A percentile compares a stretch with the other conserved stretches of the same genome.
phyloP scores from a whole-genome alignment of 2,888 invertebrate species.

The Aquatica leii region DNA sequence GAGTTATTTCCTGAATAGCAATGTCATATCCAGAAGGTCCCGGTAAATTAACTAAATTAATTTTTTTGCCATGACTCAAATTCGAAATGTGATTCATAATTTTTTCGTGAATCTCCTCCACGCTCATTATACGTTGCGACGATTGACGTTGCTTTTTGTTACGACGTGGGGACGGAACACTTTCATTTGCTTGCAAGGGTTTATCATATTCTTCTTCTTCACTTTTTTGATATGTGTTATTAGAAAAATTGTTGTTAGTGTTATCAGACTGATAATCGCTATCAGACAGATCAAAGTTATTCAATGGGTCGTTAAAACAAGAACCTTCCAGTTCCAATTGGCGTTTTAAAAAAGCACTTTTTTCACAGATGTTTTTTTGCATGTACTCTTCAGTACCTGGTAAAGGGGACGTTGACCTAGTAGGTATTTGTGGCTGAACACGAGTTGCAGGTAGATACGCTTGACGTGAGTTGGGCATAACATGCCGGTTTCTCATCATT shows the following conservation, averaged over 20 bases:
- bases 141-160: slow-evolving; percentile 8
- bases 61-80: slow-evolving; percentile 53
- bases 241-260: slow-evolving; percentile 14
- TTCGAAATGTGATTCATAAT: slow-evolving; percentile 55
- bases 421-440: neutral
- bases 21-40: slow-evolving; percentile 52
- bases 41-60: slow-evolving; percentile 54
- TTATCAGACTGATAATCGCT: slow-evolving; percentile 13
- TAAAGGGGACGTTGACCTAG: slow-evolving; percentile 48
- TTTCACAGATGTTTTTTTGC: slow-evolving; percentile 53
- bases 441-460: neutral
- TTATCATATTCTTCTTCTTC: neutral
- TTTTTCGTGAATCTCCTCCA: slow-evolving; percentile 53
- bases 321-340: slow-evolving; percentile 39
- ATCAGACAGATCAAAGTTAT: neutral
- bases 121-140: slow-evolving; percentile 8
- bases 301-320: neutral
- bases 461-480: neutral
- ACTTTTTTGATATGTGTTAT: slow-evolving; percentile 10
- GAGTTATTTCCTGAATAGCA: slow-evolving; percentile 54
- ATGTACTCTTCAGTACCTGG: slow-evolving; percentile 56
- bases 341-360: slow-evolving; percentile 55
- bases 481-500: neutral
- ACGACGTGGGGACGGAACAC: slow-evolving; percentile 11
- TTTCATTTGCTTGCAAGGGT: neutral